Evolutionary conservation across 1,140 invertebrate genomes (phyloP).

Genomic region (Mactra quadrangularis): DNA sequence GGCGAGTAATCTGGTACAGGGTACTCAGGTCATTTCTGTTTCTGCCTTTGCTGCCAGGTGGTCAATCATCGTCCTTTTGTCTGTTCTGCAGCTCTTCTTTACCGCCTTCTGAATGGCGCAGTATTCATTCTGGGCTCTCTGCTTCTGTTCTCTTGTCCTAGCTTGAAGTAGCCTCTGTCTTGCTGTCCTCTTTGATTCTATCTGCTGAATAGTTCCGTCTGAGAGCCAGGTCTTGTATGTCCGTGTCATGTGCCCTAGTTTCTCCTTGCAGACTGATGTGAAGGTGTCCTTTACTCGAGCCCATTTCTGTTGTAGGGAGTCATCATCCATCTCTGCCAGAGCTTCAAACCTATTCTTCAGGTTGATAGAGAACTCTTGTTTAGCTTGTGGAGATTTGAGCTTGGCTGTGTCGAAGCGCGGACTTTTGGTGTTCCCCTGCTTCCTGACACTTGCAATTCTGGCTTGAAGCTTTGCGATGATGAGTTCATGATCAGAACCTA

Average conservation of each 20-base stretch:
- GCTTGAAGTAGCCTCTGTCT: neutral
- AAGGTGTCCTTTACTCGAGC: neutral
- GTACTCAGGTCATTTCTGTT: neutral
- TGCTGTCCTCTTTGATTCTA: neutral
- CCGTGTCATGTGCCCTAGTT: neutral
- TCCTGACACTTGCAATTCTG: neutral
- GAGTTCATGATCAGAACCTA: neutral
- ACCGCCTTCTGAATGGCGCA: neutral
- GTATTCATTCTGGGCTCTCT: neutral
- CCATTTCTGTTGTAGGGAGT: neutral
- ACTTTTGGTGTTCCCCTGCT: neutral
- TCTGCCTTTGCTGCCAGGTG: neutral
- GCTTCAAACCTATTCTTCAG: neutral
- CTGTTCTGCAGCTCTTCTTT: neutral
- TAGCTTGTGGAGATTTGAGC: neutral
- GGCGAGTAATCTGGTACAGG: neutral
- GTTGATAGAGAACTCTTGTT: neutral
- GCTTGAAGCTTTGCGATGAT: neutral
- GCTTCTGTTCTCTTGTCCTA: neutral
- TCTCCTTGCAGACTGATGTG: neutral
- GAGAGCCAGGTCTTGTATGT: neutral
- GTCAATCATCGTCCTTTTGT: slow-evolving; percentile 1
- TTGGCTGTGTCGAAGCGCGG: neutral
- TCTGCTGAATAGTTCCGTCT: neutral
- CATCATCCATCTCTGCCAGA: neutral